Base-by-base conservation (phyloP, 30 jellyfish, hydroid and myxozoan genomes). In the Haliclystus octoradiatus region DNA sequence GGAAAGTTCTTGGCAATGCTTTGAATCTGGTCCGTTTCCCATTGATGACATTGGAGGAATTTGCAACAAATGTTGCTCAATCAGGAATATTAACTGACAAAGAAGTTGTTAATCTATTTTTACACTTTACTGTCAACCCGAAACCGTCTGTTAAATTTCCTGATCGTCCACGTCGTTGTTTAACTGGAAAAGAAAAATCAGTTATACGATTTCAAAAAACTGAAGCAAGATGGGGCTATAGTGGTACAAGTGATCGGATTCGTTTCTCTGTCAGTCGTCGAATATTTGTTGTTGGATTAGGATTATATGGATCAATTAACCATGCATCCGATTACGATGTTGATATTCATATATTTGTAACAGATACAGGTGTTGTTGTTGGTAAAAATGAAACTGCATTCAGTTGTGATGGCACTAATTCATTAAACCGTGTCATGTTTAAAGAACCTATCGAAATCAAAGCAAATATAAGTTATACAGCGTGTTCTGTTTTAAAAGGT, bases 211-310 rank as follows among this genome's bases (percentile, higher is more conserved):
- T 89, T 57, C 79, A 61, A 27, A 89, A 89, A 33, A 89, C 98
- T 12, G 98, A 89, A 69, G 98, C 98, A 1, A 84, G 98, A 33
- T 89, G 98, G 98, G 98, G 98, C 51, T 89, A 89, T 63, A 89
- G 98, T 76, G 98, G 98, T 19, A 89, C 98, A n/a, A 89, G 98
- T 52, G 98, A 89, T 74, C 66, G 98, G 23, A 89, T 89, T 22
- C 75, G 79, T 51, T 89, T 89, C 68, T 69, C 74, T 14, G 98
- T 82, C 13, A 89, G 80, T 57, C 68, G 95, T 26, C 50, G 95
- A 28, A 89, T 89, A 33, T 89, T 79, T 66, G 98, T 89, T 28
- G 98, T 89, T 77, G 98, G 98, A 0, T 69, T 89, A 51, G 98
- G 98, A n/a, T 72, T 89, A 51, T 89, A 89, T 72, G 98, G 98